Percentiles rank a stretch among this genome's conserved stretches.
phyloP scores from a whole-genome alignment of 1,140 invertebrate genomes.

The Chrysoperla carnea region DNA sequence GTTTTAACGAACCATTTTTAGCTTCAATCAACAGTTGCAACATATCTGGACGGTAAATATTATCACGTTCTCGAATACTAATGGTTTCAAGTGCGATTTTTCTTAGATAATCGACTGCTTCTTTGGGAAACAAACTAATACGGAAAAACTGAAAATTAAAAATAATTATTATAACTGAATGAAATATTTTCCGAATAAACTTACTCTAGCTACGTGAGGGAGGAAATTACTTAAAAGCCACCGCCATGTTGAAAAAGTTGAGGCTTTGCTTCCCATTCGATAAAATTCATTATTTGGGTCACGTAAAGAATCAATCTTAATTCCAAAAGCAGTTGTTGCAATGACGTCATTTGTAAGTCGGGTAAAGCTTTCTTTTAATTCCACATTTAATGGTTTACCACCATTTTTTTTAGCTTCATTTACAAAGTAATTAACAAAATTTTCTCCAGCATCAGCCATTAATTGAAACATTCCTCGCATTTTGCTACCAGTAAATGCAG shows the following conservation, averaged over 20 bases:
- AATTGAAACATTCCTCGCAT: constrained; percentile 27
- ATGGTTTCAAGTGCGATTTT: constrained; percentile 19
- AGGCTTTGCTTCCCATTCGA: constrained; percentile 13
- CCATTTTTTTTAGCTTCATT: no score
- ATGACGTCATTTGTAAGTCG: constrained; percentile 37
- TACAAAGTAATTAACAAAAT: neutral
- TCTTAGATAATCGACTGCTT: constrained; percentile 11
- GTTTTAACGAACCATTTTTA: constrained; percentile 17
- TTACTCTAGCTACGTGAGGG: neutral
- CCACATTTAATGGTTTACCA: constrained; percentile 9
- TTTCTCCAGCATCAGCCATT: constrained; percentile 17
- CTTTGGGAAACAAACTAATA: constrained; percentile 10
- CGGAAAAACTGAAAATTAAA: constrained; percentile 7
- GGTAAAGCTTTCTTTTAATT: constrained; percentile 27
- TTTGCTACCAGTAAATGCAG: constrained; percentile 33
- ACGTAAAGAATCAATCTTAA: constrained; percentile 28
- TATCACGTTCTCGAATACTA: constrained; percentile 15
- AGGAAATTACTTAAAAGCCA: no score
- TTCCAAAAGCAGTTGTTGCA: constrained; percentile 28
- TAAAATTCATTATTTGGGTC: constrained; percentile 28
- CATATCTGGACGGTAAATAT: constrained; percentile 22
- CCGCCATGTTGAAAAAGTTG: no score
- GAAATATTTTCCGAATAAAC: neutral
- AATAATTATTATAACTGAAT: neutral
- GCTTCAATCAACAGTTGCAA: constrained; percentile 25